Base-by-base conservation (phyloP, 2,888 invertebrate species). In the Cacoxenus indagator region DNA sequence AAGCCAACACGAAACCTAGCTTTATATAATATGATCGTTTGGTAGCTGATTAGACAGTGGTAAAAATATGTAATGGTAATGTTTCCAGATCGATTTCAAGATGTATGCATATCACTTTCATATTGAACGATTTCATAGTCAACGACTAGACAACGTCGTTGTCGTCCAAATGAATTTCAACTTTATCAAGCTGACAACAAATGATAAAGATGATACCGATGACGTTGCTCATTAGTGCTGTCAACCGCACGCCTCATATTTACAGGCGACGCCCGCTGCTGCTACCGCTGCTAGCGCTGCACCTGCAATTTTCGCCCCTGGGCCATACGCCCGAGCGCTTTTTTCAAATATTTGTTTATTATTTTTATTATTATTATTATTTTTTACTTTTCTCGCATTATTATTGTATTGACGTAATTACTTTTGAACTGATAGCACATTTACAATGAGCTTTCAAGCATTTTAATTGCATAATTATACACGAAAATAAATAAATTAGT, bases 381-480 rank as follows among this genome's bases (percentile, higher is more conserved):
- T n/a, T 11, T 57, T 24, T n/a, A n/a, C n/a, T n/a, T n/a, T 29
- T 9, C 29, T n/a, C 27, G 29, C 57, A 57, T n/a, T 14, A 5
- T 19, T 57, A 27, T 29, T 29, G 57, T 29, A 57, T 57, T 57
- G 57, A 57, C 57, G 57, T 29, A 57, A 57, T 29, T 29, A 57
- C 26, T n/a, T 11, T 57, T 24, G 29, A 57, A 57, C 55, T 57
- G 57, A 57, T 57, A 57, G 57, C 57, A 46, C 43, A 55, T 27
- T 48, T 17, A 19, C 6, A 17, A 17, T 11, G 37, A 54, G 54
- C 54, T 54, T 19, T 9, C 54, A 54, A 29, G 29, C 26, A 57
- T 57, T 57, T 57, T 57, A 57, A 57, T 57, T 57, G 57, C 31
- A 57, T 57, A 57, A 57, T 57, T 57, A 57, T 57, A 57, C 29